Evolutionary conservation across 2,113 vertebrate species (phyloP), one percentile per base, ranked within the genome.

Genomic region (Pelobates fuscus): DNA sequence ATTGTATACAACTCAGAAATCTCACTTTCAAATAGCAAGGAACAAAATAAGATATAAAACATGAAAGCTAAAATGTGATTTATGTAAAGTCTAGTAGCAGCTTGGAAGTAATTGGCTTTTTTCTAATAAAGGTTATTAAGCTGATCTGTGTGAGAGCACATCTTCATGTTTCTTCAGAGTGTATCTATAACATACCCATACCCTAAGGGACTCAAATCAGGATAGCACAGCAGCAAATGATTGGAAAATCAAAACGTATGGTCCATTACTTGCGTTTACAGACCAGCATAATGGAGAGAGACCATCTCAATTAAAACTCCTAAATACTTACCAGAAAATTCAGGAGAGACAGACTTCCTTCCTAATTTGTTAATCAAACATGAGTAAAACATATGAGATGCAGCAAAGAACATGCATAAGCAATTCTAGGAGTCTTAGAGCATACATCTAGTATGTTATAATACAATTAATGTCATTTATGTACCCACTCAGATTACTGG

Each of bases 81-180:
- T n/a, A n/a, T n/a, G n/a, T n/a, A n/a, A 37, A 37, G 5, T 37
- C 32, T 37, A 37, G 32, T 37, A 10, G 44, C 12, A 17, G 44
- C 10, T 49, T 14, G 44, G 44, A 49, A 24, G 57, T 83, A 78
- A 84, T 77, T 67, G 60, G 79, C 80, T 82, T 74, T 84, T 80
- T 66, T 78, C 72, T 72, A 82, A 81, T 14, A 2, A 79, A 70
- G 66, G 21, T 41, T 2, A 61, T 77, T 76, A 1, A 55, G 26
- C 70, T 83, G 81, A 43, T 82, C 88, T 89, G 86, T 82, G 77
- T 84, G 87, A 88, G 85, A 77, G 83, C 84, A 83, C 63, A 83
- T 84, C 44, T 26, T 55, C 69, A 52, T 59, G 52, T 80, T 64
- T 62, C 72, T 55, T 71, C 67, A 67, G 12, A 71, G 77, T 59